Evolutionary conservation across 2,113 vertebrate genomes (phyloP).

Genomic region (Eulemur rufifrons): DNA sequence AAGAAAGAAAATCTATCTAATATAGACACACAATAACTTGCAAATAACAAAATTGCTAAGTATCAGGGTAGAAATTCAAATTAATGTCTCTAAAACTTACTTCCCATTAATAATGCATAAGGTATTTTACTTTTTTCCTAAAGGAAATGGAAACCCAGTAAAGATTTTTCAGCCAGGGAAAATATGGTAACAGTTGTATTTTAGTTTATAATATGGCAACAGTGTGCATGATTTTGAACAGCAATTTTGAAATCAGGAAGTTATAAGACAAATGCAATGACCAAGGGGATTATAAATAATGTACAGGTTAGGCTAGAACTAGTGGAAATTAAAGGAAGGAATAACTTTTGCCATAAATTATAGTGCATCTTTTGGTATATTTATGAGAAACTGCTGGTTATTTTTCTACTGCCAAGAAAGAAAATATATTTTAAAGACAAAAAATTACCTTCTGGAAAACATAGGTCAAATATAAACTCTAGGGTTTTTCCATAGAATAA

Average conservation of each 20-base stretch:
- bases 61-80: background rate
- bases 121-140: background rate
- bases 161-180: background rate
- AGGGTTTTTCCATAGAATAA: slow-evolving; percentile 49
- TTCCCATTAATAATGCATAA: background rate
- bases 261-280: background rate
- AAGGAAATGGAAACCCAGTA: background rate
- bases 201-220: background rate
- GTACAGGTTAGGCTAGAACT: background rate
- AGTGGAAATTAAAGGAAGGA: background rate
- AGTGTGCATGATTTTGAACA: background rate
- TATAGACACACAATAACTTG: background rate
- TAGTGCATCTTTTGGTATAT: background rate
- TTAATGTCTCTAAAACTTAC: background rate
- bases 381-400: background rate
- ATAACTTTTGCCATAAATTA: background rate
- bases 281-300: background rate
- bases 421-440: slow-evolving; percentile 32
- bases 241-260: background rate
- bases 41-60: background rate
- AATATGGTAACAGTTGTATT: background rate
- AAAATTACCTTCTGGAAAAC: slow-evolving; percentile 31
- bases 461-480: slow-evolving; percentile 47
- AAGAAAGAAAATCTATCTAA: background rate
- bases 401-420: slow-evolving; percentile 9